A percentile compares a stretch with the other conserved stretches of the same genome.
Evolutionary conservation across 2,113 vertebrate species (phyloP).

Genomic region (Litocranius walleri): DNA sequence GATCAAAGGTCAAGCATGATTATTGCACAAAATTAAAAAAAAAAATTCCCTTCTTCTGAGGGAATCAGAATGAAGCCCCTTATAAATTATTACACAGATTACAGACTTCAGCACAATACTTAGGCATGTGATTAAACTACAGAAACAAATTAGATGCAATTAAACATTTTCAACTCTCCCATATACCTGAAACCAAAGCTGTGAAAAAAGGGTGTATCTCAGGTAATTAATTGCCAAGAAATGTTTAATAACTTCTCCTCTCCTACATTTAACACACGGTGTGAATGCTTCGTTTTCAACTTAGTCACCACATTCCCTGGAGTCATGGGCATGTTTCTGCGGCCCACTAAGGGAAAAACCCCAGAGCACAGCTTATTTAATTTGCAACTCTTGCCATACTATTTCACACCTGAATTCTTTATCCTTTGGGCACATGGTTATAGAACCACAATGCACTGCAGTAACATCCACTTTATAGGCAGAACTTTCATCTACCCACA

Average conservation of each 20-base stretch:
- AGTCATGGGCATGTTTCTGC: conserved; percentile 79
- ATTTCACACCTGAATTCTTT: conserved; percentile 80
- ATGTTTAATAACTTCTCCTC: conserved; percentile 71
- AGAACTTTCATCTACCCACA: conserved; percentile 55
- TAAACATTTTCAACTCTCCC: conserved; percentile 57
- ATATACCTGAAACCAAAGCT: conserved; percentile 65
- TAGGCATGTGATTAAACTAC: conserved; percentile 32
- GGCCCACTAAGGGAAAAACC: conserved; percentile 68
- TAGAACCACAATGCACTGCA: conserved; percentile 28
- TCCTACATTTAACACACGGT: conserved; percentile 70
- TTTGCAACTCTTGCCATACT: conserved; percentile 77
- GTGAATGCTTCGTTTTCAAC: conserved; percentile 59
- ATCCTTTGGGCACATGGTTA: conserved; percentile 73
- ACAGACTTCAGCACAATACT: conserved; percentile 42
- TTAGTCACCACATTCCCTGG: conserved; percentile 69
- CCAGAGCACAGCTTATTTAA: conserved; percentile 74
- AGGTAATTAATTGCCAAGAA: conserved; percentile 75
- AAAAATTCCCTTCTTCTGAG: background rate
- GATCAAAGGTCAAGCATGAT: conserved; percentile 7
- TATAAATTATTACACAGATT: conserved; percentile 10
- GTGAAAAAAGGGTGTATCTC: conserved; percentile 54
- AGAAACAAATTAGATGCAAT: conserved; percentile 56
- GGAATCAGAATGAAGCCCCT: conserved; percentile 1
- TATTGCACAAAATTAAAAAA: background rate
- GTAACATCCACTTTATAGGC: conserved; percentile 47